Evolutionary conservation across 2,113 vertebrate species (phyloP).

Genomic region (Dinomys branickii): DNA sequence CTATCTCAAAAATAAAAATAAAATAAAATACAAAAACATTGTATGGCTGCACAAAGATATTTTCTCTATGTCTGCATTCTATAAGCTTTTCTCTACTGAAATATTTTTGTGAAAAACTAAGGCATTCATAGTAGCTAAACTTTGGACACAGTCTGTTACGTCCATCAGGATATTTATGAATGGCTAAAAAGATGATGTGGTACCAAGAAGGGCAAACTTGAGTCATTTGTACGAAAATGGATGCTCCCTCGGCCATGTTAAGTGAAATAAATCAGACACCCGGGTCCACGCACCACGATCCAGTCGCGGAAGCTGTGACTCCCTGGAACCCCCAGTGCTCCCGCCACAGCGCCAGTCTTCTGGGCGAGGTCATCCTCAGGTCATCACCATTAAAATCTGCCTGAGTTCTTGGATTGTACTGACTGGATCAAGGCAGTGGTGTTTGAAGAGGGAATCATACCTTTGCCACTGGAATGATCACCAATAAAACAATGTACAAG

Average conservation of each 20-base stretch:
- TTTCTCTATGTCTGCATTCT: neutral
- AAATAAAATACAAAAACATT: neutral
- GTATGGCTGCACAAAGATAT: neutral
- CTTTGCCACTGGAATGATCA: neutral
- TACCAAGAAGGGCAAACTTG: neutral
- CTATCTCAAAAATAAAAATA: no score
- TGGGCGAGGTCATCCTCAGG: neutral
- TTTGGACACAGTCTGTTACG: neutral
- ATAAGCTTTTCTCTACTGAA: neutral
- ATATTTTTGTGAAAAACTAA: neutral
- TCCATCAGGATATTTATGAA: neutral
- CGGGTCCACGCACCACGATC: no score
- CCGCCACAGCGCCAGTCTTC: neutral
- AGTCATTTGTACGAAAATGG: neutral
- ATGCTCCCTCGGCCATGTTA: neutral
- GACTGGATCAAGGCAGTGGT: neutral
- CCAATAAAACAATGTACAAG: neutral
- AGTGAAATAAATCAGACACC: neutral
- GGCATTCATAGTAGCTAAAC: neutral
- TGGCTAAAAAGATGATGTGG: neutral
- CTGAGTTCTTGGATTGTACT: neutral
- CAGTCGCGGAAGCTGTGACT: neutral
- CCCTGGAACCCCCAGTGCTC: neutral
- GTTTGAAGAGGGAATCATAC: neutral
- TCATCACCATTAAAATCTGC: neutral